These are phyloP conservation scores for Solea solea DNA, from an alignment of 2,113 vertebrate genomes.

Conservation along the genomic window DNA sequence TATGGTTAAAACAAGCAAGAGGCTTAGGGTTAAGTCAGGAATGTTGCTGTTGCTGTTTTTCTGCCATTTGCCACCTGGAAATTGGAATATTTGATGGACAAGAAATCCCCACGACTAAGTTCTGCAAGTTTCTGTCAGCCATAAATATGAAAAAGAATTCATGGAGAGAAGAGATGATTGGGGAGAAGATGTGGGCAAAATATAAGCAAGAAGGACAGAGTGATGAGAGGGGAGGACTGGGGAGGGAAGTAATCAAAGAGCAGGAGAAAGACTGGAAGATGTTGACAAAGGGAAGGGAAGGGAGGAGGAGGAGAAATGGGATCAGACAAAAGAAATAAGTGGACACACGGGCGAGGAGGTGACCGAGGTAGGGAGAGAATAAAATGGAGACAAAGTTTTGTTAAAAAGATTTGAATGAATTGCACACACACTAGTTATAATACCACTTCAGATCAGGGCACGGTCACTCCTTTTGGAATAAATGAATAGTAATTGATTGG, in stretches of 20 bases:
- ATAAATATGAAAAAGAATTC: background rate
- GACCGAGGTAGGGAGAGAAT: conserved; percentile 53
- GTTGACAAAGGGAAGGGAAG: conserved; percentile 48
- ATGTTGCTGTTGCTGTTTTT: background rate
- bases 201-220: conserved; percentile 20
- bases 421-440: conserved; percentile 52
- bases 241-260: conserved; percentile 43
- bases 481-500: conserved; percentile 80
- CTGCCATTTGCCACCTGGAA: background rate
- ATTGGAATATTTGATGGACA: background rate
- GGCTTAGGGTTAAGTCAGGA: no score
- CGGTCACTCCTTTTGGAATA: conserved; percentile 71
- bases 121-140: no score
- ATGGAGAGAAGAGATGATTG: conserved; percentile 8
- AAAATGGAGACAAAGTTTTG: conserved; percentile 59
- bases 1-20: no score
- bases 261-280: conserved; percentile 18
- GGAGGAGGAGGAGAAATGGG: conserved; percentile 23
- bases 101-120: background rate
- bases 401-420: conserved; percentile 59
- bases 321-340: conserved; percentile 44
- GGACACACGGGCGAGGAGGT: conserved; percentile 43
- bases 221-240: conserved; percentile 36
- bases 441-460: conserved; percentile 68
- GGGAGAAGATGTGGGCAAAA: conserved; percentile 7